These are phyloP conservation scores for Sinotaia quadrata DNA, from an alignment of 2,888 invertebrate species.

Conservation along the genomic window DNA sequence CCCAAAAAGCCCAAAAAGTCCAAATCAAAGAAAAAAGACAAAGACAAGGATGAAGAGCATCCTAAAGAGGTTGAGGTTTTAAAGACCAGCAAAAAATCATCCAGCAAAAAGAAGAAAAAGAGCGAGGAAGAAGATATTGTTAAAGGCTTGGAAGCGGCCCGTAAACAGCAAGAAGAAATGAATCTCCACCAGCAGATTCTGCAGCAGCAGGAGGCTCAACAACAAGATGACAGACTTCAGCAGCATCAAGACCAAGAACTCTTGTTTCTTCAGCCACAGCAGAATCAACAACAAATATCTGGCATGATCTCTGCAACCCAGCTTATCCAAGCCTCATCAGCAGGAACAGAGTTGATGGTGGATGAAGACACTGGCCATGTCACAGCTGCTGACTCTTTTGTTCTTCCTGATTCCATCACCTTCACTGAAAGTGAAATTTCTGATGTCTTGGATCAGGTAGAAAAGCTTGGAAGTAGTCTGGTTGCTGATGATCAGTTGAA, in stretches of 20 bases:
- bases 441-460: slow-evolving; percentile 68
- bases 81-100: slow-evolving; percentile 28
- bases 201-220: slow-evolving; percentile 20
- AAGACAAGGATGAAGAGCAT: slow-evolving; percentile 6
- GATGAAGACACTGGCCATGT: not conserved
- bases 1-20: slow-evolving; percentile 30
- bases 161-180: slow-evolving; percentile 19
- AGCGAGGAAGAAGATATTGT: slow-evolving; percentile 4
- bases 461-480: slow-evolving; percentile 47
- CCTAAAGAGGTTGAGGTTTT: slow-evolving; percentile 21
- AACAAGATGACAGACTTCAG: not conserved
- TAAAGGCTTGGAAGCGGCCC: slow-evolving; percentile 4
- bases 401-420: slow-evolving; percentile 61
- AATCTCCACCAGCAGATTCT: slow-evolving; percentile 20
- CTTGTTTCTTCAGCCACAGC: not conserved
- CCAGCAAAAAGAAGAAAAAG: slow-evolving; percentile 35
- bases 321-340: not conserved
- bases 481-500: not conserved
- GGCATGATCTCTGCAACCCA: not conserved
- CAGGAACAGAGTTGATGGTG: not conserved
- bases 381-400: not conserved
- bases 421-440: slow-evolving; percentile 64
- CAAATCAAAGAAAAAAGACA: slow-evolving; percentile 29
- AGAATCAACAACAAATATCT: not conserved
- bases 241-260: not conserved